Evolutionary conservation across 1,140 invertebrate genomes (phyloP).

Genomic region (Apis florea): DNA sequence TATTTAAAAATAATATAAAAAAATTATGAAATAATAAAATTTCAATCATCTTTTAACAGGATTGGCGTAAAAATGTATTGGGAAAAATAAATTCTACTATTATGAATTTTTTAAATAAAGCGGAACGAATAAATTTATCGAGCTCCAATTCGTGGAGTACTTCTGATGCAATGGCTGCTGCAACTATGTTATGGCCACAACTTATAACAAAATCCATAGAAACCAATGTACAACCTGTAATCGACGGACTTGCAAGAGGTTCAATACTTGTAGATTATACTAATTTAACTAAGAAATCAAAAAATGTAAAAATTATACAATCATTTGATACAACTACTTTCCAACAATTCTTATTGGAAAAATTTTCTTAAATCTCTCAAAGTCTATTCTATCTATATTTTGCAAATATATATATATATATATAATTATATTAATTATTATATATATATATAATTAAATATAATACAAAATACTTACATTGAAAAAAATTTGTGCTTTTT

Average conservation of each 20-base stretch:
- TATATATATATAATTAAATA: background rate
- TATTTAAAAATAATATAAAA: slow-evolving; percentile 18
- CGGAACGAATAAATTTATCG: slow-evolving; percentile 68
- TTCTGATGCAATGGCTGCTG: slow-evolving; percentile 70
- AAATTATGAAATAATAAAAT: slow-evolving; percentile 18
- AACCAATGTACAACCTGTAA: slow-evolving; percentile 57
- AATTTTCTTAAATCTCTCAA: slow-evolving; percentile 46
- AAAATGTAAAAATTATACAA: slow-evolving; percentile 66
- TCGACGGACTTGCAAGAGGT: slow-evolving; percentile 57
- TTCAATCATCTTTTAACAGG: slow-evolving; percentile 63
- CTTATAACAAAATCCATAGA: slow-evolving; percentile 48
- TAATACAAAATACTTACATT: slow-evolving; percentile 83
- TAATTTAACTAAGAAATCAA: slow-evolving; percentile 37
- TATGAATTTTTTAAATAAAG: slow-evolving; percentile 77
- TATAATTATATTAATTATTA: too few species aligned
- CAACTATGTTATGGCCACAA: slow-evolving; percentile 68
- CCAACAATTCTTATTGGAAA: slow-evolving; percentile 54
- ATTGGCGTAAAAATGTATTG: slow-evolving; percentile 75
- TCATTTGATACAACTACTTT: slow-evolving; percentile 55
- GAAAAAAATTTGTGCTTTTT: slow-evolving; percentile 93
- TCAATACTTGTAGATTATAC: slow-evolving; percentile 65
- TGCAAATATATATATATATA: background rate
- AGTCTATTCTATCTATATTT: background rate
- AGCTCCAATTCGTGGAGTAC: slow-evolving; percentile 60
- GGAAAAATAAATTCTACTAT: slow-evolving; percentile 70